phyloP scores from a whole-genome alignment of 1,140 invertebrate species.

The Bombus pascuorum region DNA sequence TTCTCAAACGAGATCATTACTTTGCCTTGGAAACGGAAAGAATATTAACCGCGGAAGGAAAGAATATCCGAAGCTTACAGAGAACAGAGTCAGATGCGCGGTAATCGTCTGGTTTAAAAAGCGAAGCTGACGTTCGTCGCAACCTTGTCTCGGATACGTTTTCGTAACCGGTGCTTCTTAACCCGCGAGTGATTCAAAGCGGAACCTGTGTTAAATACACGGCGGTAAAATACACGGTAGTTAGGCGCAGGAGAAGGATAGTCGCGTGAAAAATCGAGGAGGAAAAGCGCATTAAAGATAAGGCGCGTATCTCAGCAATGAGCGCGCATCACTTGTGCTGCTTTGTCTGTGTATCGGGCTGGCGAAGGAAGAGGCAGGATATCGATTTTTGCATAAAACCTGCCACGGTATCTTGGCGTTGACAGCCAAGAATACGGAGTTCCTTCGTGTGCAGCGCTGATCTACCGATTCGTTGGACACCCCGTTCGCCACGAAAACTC shows the following conservation, averaged over 20 bases:
- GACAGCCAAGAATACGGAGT: neutral
- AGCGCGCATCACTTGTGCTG: slow-evolving; percentile 27
- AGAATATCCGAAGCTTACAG: no score
- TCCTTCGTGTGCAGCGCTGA: neutral
- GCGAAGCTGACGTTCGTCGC: neutral
- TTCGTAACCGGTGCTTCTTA: neutral
- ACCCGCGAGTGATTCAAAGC: slow-evolving; percentile 14
- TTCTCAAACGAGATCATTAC: neutral
- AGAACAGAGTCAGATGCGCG: no score
- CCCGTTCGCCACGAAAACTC: neutral
- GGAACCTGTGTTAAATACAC: neutral
- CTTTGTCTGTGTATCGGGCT: slow-evolving; percentile 17
- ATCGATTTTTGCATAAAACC: slow-evolving; percentile 58
- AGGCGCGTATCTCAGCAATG: slow-evolving; percentile 51
- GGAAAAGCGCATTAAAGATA: slow-evolving; percentile 55
- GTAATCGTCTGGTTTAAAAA: neutral
- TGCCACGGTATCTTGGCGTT: slow-evolving; percentile 13
- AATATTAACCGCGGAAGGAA: neutral
- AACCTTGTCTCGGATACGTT: neutral
- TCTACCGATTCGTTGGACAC: neutral
- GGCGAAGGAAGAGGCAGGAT: neutral
- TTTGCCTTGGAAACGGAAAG: neutral
- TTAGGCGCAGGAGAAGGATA: neutral
- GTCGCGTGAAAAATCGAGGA: neutral
- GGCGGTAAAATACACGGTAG: slow-evolving; percentile 6